Base-by-base conservation (phyloP, 92 coral and sea anemone species). In the Epizoanthus illoricatus region DNA sequence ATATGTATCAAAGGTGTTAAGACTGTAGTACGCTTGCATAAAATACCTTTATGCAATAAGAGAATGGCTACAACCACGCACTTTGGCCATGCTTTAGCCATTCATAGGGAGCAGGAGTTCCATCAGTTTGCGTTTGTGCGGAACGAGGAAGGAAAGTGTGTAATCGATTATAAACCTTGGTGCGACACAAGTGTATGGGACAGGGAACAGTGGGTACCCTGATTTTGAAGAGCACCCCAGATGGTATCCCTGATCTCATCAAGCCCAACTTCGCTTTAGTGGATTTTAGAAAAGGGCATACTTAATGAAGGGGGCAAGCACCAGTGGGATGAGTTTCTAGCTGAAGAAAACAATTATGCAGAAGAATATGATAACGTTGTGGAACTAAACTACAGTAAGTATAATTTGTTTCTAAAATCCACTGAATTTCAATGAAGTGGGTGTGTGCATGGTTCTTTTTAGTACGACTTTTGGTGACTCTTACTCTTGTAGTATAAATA, bases 51-150 rank as follows among this genome's bases (percentile, higher is more conserved):
- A 68, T 54, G 85, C 85, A 4, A 71, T 67, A 43, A 49, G 80
- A 68, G 80, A 81, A 81, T 81, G 85, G 85, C 36, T 81, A 10
- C 45, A 5, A 49, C 85, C 79, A 17, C 68, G 70, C 52, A 42
- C 73, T 62, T 19, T 52, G 40, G 80, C 59, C 63, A 18, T 68
- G 61, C 73, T 62, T 19, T 52, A 19, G 80, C 59, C 63, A 18
- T 68, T 5, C 85, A 81, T 65, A 16, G 52, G 23, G 47, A 56
- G n/a, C 45, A 67, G 8, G 62, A 69, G 21, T 70, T n/a, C 49
- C 70, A 81, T 49, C 85, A 81, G 24, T 81, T 81, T 41, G 45
- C 47, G 41, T 69, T 81, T 45, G 42, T 42, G 7, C 58, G 79
- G 20, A 69, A 68, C 41, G 80, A 47, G 28, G 85, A 63, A 17